phyloP scores from a whole-genome alignment of 1,140 invertebrate species.

The Mizuhopecten yessoensis region DNA sequence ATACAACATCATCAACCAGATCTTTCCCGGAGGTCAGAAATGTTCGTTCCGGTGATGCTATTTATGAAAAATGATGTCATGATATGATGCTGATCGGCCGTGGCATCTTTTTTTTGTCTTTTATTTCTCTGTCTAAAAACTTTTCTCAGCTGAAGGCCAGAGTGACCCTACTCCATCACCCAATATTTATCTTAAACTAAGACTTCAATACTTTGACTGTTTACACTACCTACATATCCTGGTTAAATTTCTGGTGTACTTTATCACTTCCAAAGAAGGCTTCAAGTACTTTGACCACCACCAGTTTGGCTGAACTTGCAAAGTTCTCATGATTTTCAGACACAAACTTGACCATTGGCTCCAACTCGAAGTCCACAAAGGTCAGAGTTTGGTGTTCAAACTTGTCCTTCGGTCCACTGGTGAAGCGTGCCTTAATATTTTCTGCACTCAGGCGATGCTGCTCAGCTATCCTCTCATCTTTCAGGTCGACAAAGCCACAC shows the following conservation, averaged over 20 bases:
- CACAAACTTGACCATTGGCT: slow-evolving; percentile 66
- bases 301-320: slow-evolving; percentile 67
- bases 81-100: no score
- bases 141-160: no score
- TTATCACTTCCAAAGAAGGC: slow-evolving; percentile 63
- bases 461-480: slow-evolving; percentile 51
- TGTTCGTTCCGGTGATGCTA: no score
- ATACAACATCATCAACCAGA: no score
- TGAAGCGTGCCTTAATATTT: slow-evolving; percentile 60
- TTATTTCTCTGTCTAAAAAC: no score
- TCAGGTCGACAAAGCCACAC: slow-evolving; percentile 67
- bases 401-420: slow-evolving; percentile 67
- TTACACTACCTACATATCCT: not conserved
- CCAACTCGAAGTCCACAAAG: slow-evolving; percentile 60
- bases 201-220: not conserved
- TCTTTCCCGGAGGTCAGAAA: no score
- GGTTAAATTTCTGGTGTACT: slow-evolving; percentile 63
- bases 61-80: no score
- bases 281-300: slow-evolving; percentile 69
- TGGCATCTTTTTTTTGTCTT: no score
- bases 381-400: slow-evolving; percentile 64
- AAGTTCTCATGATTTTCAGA: slow-evolving; percentile 64
- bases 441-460: slow-evolving; percentile 58
- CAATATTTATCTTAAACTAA: no score
- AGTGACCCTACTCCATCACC: no score